Evolutionary conservation across 2,113 vertebrate genomes (phyloP).

Genomic region (Lophochroa leadbeateri): DNA sequence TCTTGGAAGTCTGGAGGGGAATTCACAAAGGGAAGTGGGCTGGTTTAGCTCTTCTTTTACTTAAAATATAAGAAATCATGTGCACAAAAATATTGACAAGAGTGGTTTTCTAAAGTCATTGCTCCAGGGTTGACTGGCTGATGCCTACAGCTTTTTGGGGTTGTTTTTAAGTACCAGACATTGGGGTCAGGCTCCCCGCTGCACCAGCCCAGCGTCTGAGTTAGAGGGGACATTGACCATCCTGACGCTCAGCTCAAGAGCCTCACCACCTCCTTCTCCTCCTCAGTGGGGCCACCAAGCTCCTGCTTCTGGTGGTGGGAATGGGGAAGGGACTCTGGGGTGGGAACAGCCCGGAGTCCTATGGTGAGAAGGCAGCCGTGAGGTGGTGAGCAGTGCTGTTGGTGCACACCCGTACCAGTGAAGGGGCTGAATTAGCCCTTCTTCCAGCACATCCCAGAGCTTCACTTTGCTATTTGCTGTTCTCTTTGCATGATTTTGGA

Average conservation of each 20-base stretch:
- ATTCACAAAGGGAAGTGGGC: neutral
- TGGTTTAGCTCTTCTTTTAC: neutral
- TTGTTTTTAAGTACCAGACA: neutral
- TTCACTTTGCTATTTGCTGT: neutral
- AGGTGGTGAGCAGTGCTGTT: rapidly evolving
- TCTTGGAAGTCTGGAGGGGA: neutral
- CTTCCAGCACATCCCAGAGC: neutral
- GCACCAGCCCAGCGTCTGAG: rapidly evolving
- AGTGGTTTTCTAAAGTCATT: neutral
- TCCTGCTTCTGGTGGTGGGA: neutral
- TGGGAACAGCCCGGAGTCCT: rapidly evolving
- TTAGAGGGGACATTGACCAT: neutral
- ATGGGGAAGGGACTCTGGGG: neutral
- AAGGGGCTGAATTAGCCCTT: neutral
- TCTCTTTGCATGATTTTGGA: neutral
- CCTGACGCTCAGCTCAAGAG: neutral
- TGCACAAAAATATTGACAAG: neutral
- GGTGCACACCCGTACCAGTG: rapidly evolving
- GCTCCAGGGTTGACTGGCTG: neutral
- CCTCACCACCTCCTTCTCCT: neutral
- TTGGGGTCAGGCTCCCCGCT: neutral
- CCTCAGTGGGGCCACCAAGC: neutral
- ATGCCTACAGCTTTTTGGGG: neutral
- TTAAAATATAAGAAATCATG: neutral
- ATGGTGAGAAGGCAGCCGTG: neutral